phyloP scores from a whole-genome alignment of 2,113 vertebrate species.

The Myocastor coypus region DNA sequence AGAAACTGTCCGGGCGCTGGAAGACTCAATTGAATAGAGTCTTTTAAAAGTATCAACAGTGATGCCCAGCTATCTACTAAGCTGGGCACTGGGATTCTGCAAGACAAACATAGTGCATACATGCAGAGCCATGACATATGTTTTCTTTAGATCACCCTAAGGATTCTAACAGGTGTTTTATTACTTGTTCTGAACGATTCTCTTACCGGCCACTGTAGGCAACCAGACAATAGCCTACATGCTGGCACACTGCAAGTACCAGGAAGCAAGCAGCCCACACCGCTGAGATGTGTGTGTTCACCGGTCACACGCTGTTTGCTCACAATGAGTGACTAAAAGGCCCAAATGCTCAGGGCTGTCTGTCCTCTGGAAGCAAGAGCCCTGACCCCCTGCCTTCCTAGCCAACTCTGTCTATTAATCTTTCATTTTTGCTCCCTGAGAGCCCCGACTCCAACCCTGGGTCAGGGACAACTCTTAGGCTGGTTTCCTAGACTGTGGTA shows the following conservation, averaged over 20 bases:
- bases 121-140: not conserved
- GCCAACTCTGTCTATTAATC: not conserved
- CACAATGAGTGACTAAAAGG: not conserved
- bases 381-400: not conserved
- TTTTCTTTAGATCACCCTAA: conserved; percentile 34
- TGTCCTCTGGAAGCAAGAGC: not conserved
- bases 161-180: not conserved
- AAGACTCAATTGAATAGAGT: conserved; percentile 95
- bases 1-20: conserved; percentile 98
- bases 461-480: not conserved
- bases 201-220: not conserved
- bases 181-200: conserved; percentile 40
- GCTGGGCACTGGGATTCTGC: conserved; percentile 95
- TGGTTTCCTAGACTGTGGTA: not conserved
- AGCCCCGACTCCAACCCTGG: no score
- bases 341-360: not conserved
- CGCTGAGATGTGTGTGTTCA: not conserved
- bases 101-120: conserved; percentile 60
- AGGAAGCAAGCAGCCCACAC: not conserved
- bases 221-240: not conserved
- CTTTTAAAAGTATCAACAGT: conserved; percentile 95
- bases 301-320: not conserved
- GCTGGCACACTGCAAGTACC: not conserved
- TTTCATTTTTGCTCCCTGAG: not conserved
- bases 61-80: conserved; percentile 98